phyloP scores from a whole-genome alignment of 2,113 vertebrate species.

The Oryzias melastigma region DNA sequence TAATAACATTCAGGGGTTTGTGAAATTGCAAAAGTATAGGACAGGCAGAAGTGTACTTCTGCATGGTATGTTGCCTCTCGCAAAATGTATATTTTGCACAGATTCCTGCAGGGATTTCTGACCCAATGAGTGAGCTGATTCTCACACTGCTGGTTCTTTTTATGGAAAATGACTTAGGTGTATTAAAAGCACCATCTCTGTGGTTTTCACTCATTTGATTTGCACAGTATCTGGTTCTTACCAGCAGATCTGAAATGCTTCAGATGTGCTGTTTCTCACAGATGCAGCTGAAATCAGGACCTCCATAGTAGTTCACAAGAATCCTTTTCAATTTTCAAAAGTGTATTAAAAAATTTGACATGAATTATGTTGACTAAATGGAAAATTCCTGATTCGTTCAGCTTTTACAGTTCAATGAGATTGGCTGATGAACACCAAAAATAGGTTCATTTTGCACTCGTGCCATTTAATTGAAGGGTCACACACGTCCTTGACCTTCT shows the following conservation, averaged over 20 bases:
- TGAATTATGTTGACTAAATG: no score
- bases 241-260: not conserved
- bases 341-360: no score
- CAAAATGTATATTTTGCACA: not conserved
- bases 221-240: not conserved
- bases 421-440: no score
- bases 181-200: constrained; percentile 11
- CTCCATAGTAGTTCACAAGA: no score
- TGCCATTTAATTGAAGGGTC: no score
- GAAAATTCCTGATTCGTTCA: no score
- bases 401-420: no score
- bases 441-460: no score
- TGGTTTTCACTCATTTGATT: constrained; percentile 4
- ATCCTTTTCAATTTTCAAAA: no score
- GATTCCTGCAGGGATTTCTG: constrained; percentile 9
- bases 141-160: constrained; percentile 1
- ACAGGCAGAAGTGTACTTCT: not conserved
- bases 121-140: constrained; percentile 10
- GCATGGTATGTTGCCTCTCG: not conserved
- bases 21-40: not conserved
- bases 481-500: no score
- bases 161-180: constrained; percentile 10
- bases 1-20: not conserved
- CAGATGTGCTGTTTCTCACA: no score
- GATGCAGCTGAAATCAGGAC: no score